A percentile compares a stretch with the other conserved stretches of the same genome.
These are phyloP conservation scores for Telmatherina bonti DNA, from an alignment of 2,797 vertebrate species.

Conservation along the genomic window DNA sequence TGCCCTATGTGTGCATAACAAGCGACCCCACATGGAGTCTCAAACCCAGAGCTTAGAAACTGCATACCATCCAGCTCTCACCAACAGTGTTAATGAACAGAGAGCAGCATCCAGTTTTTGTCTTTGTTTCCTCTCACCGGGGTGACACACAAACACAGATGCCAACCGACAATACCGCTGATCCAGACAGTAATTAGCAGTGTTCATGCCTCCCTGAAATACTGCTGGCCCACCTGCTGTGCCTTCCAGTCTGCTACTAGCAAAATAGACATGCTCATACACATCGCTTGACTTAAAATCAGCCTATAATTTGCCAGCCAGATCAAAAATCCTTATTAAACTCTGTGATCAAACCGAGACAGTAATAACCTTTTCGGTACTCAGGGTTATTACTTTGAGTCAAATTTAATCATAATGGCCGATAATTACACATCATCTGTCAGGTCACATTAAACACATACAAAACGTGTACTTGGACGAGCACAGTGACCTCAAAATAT, in stretches of 20 bases:
- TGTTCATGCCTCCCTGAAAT: conserved; percentile 67
- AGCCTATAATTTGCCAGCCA: conserved; percentile 22
- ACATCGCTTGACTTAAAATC: neutral
- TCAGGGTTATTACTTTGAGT: conserved; percentile 20
- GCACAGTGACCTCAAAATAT: neutral
- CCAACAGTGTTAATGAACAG: conserved; percentile 49
- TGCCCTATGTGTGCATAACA: conserved; percentile 14
- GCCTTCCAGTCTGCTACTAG: conserved; percentile 54
- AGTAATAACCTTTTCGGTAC: conserved; percentile 43
- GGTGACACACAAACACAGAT: conserved; percentile 47
- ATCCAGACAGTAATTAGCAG: conserved; percentile 71
- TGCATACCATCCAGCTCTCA: conserved; percentile 22
- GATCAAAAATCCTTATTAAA: conserved; percentile 39
- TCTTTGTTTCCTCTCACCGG: conserved; percentile 52
- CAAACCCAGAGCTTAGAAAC: conserved; percentile 20
- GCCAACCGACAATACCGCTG: conserved; percentile 57
- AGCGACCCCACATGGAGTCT: conserved; percentile 2
- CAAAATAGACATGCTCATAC: conserved; percentile 14
- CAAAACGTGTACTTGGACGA: neutral
- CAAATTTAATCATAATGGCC: conserved; percentile 29
- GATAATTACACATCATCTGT: conserved; percentile 28
- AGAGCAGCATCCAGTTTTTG: conserved; percentile 43
- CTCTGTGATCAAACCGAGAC: conserved; percentile 41
- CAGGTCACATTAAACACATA: conserved; percentile 19
- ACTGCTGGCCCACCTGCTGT: conserved; percentile 61